These are phyloP conservation scores for Thymelicus sylvestris DNA, from an alignment of 2,888 invertebrate genomes.

Conservation along the genomic window DNA sequence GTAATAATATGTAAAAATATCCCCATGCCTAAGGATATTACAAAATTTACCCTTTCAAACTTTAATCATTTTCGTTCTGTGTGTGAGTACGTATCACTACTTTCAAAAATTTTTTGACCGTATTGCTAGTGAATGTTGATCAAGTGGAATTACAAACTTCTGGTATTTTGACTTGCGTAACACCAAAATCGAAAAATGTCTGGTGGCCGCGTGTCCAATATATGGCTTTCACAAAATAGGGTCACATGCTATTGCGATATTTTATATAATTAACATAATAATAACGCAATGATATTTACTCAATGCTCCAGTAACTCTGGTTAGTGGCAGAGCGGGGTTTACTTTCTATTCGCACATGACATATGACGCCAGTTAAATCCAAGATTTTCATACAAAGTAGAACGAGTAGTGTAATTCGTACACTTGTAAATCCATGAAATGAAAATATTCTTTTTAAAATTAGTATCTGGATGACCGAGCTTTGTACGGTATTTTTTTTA, in stretches of 20 bases:
- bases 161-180: slow-evolving; percentile 26
- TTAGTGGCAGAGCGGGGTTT: slow-evolving; percentile 22
- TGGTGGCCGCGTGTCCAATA: slow-evolving; percentile 13
- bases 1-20: no score
- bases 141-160: background rate
- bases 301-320: slow-evolving; percentile 28
- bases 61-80: no score
- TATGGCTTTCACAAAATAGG: slow-evolving; percentile 40
- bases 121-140: slow-evolving; percentile 17
- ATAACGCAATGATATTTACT: slow-evolving; percentile 40
- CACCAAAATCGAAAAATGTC: slow-evolving; percentile 19
- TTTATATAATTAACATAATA: slow-evolving; percentile 31
- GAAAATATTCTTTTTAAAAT: no score
- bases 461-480: no score
- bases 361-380: slow-evolving; percentile 1
- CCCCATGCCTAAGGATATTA: no score
- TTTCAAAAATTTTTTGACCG: background rate
- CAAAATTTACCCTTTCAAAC: no score
- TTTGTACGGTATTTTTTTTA: no score
- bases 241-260: slow-evolving; percentile 30
- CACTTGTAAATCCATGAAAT: background rate
- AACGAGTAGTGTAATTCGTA: background rate
- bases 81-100: no score
- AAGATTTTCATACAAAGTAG: background rate
- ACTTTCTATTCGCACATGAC: slow-evolving; percentile 32